Evolutionary conservation across 2,113 vertebrate species (phyloP).

Genomic region (Nothoprocta pentlandii): DNA sequence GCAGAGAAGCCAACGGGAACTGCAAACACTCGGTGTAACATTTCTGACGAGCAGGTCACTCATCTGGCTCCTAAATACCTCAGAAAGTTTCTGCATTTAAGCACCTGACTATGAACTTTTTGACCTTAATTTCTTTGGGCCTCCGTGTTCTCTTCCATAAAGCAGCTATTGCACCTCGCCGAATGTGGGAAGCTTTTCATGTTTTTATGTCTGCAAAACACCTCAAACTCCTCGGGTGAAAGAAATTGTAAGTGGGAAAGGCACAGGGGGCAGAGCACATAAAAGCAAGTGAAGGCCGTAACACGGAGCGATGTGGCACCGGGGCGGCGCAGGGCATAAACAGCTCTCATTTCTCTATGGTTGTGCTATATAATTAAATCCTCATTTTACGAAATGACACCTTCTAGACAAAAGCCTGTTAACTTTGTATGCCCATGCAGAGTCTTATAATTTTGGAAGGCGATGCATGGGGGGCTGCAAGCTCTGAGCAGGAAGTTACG

Average conservation of each 20-base stretch:
- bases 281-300: background rate
- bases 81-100: background rate
- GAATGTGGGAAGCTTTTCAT: background rate
- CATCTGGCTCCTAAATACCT: background rate
- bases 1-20: accelerated
- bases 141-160: background rate
- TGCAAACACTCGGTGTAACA: accelerated
- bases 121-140: background rate
- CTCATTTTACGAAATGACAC: background rate
- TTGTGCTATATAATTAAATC: background rate
- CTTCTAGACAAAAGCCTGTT: background rate
- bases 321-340: background rate
- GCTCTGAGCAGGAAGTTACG: background rate
- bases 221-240: background rate
- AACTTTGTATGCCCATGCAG: background rate
- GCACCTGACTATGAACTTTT: background rate
- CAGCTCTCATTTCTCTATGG: background rate
- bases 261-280: background rate
- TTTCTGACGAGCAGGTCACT: background rate
- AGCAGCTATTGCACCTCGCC: background rate
- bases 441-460: background rate
- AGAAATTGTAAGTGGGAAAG: background rate
- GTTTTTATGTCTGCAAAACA: accelerated
- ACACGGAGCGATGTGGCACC: accelerated
- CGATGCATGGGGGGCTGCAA: accelerated